Evolutionary conservation across 2,888 invertebrate species (phyloP).

Genomic region (Melanchra persicariae): DNA sequence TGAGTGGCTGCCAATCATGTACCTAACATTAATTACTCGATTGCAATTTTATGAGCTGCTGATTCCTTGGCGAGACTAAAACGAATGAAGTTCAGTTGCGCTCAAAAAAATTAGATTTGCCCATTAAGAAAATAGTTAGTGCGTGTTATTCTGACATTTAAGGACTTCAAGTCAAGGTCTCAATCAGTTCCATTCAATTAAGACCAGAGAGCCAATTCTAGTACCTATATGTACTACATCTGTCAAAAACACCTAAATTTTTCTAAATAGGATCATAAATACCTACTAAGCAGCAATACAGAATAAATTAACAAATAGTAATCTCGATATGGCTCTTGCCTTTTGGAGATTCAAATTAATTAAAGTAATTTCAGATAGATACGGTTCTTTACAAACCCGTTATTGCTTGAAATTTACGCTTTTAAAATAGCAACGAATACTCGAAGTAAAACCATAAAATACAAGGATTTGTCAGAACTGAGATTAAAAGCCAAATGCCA

Average conservation of each 20-base stretch:
- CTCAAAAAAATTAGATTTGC: not conserved
- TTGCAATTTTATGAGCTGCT: constrained; percentile 7
- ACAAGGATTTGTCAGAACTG: not conserved
- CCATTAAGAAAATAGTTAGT: not conserved
- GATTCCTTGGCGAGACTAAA: not conserved
- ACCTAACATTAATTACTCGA: constrained; percentile 1
- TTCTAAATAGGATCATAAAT: not conserved
- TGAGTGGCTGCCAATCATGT: constrained; percentile 1
- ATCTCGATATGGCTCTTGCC: not conserved
- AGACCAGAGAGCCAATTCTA: not conserved
- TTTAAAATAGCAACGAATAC: constrained; percentile 1
- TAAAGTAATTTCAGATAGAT: not conserved
- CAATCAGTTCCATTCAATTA: too few species aligned
- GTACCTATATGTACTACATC: too few species aligned
- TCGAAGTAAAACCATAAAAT: constrained; percentile 4
- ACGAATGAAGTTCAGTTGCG: not conserved
- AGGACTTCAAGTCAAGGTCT: not conserved
- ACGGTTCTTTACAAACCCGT: not conserved
- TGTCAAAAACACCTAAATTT: too few species aligned
- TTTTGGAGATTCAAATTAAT: not conserved
- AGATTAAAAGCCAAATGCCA: not conserved
- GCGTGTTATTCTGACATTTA: not conserved
- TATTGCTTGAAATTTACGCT: not conserved
- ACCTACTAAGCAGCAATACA: not conserved
- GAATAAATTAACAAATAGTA: not conserved